Evolutionary conservation across 2,113 vertebrate genomes (phyloP).

Genomic region (Rhineura floridana): DNA sequence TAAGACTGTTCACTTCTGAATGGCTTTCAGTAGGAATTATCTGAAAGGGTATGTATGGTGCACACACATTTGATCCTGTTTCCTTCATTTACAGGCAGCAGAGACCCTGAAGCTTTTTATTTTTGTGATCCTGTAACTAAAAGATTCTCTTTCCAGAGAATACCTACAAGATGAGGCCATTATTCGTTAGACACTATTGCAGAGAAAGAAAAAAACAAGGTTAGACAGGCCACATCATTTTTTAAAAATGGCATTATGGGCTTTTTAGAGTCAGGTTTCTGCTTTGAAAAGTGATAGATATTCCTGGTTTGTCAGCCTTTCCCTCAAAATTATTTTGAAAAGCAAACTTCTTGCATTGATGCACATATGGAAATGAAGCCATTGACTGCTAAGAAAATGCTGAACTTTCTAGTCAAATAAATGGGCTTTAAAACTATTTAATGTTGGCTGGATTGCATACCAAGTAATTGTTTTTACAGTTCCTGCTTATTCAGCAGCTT

Average conservation of each 20-base stretch:
- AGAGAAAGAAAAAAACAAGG: neutral
- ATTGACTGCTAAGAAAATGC: neutral
- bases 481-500: neutral
- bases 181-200: conserved; percentile 6
- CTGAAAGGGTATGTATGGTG: neutral
- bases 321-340: neutral
- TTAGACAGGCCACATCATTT: neutral
- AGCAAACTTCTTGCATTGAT: neutral
- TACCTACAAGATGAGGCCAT: conserved; percentile 2
- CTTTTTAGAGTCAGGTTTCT: neutral
- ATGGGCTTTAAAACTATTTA: neutral
- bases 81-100: neutral
- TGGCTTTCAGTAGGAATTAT: conserved; percentile 1
- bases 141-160: conserved; percentile 27
- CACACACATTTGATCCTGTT: conserved; percentile 4
- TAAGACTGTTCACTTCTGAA: conserved; percentile 2
- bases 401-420: neutral
- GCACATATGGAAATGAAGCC: neutral
- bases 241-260: neutral
- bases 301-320: neutral
- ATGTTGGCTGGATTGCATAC: neutral
- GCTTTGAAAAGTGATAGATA: neutral
- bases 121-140: conserved; percentile 17
- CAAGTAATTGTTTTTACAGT: neutral
- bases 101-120: neutral